A percentile compares a stretch with the other conserved stretches of the same genome.
Evolutionary conservation across 2,113 vertebrate species (phyloP).

Genomic region (Pluvianellus socialis): DNA sequence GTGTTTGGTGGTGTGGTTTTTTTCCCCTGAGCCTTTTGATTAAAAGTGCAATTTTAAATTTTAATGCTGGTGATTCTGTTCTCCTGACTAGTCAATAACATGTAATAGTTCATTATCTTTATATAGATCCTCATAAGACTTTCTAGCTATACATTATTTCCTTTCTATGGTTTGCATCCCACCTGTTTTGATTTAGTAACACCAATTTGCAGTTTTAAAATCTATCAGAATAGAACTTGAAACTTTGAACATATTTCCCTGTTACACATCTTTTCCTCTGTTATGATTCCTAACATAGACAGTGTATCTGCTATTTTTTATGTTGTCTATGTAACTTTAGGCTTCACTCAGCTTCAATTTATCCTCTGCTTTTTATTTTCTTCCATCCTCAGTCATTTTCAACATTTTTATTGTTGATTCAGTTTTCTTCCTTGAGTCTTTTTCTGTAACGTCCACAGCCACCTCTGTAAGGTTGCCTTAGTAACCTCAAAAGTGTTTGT

Average conservation of each 20-base stretch:
- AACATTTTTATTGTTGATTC: neutral
- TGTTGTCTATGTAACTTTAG: neutral
- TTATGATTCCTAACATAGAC: neutral
- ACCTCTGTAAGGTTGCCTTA: neutral
- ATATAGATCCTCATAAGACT: neutral
- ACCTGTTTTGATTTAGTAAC: neutral
- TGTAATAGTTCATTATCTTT: neutral
- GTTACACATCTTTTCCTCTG: neutral
- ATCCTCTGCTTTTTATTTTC: neutral
- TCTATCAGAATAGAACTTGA: neutral
- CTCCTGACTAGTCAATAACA: neutral
- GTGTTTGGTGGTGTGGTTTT: no score
- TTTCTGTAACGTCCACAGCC: neutral
- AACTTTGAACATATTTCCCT: neutral
- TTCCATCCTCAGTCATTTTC: neutral
- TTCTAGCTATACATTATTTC: neutral
- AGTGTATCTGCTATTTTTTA: neutral
- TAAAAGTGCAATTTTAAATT: neutral
- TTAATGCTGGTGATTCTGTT: neutral
- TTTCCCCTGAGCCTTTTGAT: neutral
- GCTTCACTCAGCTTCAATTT: neutral
- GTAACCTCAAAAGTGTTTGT: neutral
- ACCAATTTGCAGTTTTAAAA: neutral
- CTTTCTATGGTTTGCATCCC: neutral
- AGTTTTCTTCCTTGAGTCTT: neutral